A percentile compares a stretch with the other conserved stretches of the same genome.
Conservation (phyloP, 2,888 invertebrate species). For the Caenorhabditis zanzibari region DNA sequence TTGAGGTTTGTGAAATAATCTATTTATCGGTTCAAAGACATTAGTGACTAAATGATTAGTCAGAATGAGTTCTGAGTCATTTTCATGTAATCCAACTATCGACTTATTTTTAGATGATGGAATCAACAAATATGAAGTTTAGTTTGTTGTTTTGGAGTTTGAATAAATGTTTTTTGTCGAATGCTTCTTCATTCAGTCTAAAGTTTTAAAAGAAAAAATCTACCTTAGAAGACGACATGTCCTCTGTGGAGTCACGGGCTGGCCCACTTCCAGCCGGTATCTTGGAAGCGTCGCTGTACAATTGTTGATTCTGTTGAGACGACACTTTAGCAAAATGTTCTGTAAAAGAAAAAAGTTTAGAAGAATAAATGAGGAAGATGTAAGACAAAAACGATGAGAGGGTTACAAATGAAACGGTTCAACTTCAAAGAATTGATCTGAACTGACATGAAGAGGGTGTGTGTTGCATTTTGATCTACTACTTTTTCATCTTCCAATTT, state of each 20-base stretch:
- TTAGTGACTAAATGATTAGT: too few relatives aligned
- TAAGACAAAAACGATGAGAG: neutral
- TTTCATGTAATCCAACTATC: too few relatives aligned
- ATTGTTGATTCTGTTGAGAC: slow-evolving; percentile 62
- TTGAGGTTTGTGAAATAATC: too few relatives aligned
- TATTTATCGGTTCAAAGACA: too few relatives aligned
- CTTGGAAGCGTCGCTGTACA: slow-evolving; percentile 55
- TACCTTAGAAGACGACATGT: slow-evolving; percentile 59
- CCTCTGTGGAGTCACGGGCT: slow-evolving; percentile 60
- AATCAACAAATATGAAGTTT: too few relatives aligned
- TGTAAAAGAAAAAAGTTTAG: slow-evolving; percentile 23
- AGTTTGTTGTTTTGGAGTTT: too few relatives aligned
- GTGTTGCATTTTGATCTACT: neutral
- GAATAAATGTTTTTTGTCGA: too few relatives aligned
- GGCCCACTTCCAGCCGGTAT: slow-evolving; percentile 65
- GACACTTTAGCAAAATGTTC: slow-evolving; percentile 59
- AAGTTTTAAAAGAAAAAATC: neutral
- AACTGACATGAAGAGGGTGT: neutral
- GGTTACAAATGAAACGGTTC: slow-evolving; percentile 15
- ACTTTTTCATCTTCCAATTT: too few relatives aligned
- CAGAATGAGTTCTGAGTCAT: too few relatives aligned
- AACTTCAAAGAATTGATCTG: neutral
- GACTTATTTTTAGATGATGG: too few relatives aligned
- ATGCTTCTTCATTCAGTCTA: neutral
- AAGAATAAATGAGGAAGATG: neutral